A percentile compares a stretch with the other conserved stretches of the same genome.
These are phyloP conservation scores for Oppia nitens DNA, from an alignment of 1,140 invertebrate genomes.

Conservation along the genomic window DNA sequence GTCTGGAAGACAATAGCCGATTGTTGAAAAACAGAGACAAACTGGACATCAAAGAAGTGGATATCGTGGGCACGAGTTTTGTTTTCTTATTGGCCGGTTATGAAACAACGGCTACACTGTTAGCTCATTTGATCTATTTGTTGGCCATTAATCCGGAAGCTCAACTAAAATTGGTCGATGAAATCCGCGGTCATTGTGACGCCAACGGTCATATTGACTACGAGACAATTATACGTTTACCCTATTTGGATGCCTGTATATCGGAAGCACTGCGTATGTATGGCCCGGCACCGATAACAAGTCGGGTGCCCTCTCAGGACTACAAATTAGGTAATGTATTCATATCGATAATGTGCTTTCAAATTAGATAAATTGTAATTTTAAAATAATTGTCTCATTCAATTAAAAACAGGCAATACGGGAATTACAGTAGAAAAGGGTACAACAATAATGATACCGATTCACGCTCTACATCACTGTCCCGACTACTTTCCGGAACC, in stretches of 20 bases:
- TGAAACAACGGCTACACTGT: constrained; percentile 33
- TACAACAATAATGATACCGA: too few relatives aligned
- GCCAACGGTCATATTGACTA: background rate
- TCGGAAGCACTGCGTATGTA: constrained; percentile 30
- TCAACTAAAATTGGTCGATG: constrained; percentile 30
- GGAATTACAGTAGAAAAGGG: too few relatives aligned
- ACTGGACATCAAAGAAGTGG: constrained; percentile 16
- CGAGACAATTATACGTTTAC: background rate
- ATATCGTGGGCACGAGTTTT: constrained; percentile 31
- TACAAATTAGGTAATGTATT: too few relatives aligned
- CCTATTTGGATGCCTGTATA: constrained; percentile 28
- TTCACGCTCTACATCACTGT: too few relatives aligned
- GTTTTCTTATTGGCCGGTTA: constrained; percentile 33
- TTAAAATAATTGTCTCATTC: too few relatives aligned
- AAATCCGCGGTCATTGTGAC: constrained; percentile 22
- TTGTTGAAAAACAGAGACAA: too few relatives aligned
- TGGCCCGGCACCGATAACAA: constrained; percentile 30
- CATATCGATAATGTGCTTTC: too few relatives aligned
- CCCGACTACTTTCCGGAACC: too few relatives aligned
- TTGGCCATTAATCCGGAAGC: constrained; percentile 21
- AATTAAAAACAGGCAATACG: too few relatives aligned
- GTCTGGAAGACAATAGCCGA: too few relatives aligned
- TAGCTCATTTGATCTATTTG: constrained; percentile 26
- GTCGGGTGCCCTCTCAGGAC: constrained; percentile 25
- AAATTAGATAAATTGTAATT: too few relatives aligned